Evolutionary conservation across 2,888 invertebrate genomes (phyloP), one percentile per base, ranked within the genome.

Genomic region (Agrypnus murinus): DNA sequence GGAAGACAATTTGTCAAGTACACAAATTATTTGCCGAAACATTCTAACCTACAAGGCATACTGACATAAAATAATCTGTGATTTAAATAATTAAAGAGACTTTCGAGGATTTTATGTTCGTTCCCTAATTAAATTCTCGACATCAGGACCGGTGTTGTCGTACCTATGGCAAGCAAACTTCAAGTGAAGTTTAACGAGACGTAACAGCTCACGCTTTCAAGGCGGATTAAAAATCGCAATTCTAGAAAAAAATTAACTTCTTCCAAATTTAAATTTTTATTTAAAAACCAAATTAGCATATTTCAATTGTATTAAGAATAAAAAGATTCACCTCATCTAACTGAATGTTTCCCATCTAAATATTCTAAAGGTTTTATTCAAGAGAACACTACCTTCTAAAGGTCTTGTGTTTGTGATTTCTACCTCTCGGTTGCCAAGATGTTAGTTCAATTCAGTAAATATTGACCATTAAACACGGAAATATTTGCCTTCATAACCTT

Each of bases 61-160:
- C n/a, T 25, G 8, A 50, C 6, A 31, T 31, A 2, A 25, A 48
- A 50, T 31, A 50, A 32, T n/a, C 12, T 32, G 31, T 6, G 12
- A 50, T 50, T 50, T 50, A 25, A 50, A 32, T 50, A 50, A 50
- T 50, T 32, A 48, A 50, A 12, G n/a, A 14, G 50, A 12, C 46
- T 46, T 46, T 15, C 9, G 9, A 31, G 50, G 25, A 14, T 50
- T 50, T 50, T 50, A 25, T 32, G 3, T 50, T 12, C 50, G 31
- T 14, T 32, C 50, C 4, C 50, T 50, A 50, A 50, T 50, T 50
- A 50, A 50, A 50, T 50, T 50, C 50, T 31, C 10, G 50, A 50
- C 50, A 8, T 43, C 43, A 50, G 14, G 31, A 25, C 25, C 50
- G 7, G 32, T 50, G 31, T 25, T 32, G 50, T 25, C 31, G 50